These are phyloP conservation scores for Ctenomys sociabilis DNA, from an alignment of 2,113 vertebrate species.

Conservation along the genomic window DNA sequence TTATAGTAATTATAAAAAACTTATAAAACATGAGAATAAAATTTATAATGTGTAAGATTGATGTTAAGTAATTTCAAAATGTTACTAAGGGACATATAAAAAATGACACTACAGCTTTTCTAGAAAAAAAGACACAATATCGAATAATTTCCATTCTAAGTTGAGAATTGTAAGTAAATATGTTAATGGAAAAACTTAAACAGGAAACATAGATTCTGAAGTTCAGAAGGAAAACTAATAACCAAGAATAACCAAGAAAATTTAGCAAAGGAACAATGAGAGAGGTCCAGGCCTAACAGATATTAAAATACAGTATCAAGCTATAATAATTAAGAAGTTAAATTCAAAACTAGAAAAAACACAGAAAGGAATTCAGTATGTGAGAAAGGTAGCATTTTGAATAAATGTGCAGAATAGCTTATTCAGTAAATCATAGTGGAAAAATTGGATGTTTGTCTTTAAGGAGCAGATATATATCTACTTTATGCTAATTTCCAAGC, in stretches of 20 bases:
- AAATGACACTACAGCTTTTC: background rate
- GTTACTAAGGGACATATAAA: background rate
- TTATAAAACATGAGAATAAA: conserved; percentile 1
- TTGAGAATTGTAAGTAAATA: background rate
- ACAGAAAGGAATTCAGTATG: background rate
- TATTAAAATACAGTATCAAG: conserved; percentile 16
- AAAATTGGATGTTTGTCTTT: background rate
- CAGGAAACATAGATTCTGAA: background rate
- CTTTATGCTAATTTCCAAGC: too few relatives aligned
- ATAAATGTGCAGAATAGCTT: background rate
- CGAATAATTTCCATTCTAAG: background rate
- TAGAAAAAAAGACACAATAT: background rate
- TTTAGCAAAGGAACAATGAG: background rate
- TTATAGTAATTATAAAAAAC: background rate
- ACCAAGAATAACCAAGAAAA: background rate
- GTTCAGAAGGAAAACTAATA: background rate
- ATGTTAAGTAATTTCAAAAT: conserved; percentile 21
- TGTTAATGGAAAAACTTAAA: background rate
- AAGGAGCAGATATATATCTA: background rate
- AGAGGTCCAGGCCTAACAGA: background rate
- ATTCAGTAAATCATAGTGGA: background rate
- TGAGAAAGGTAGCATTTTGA: background rate
- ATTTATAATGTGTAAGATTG: background rate
- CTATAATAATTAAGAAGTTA: background rate
- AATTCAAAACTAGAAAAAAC: background rate